Conservation (phyloP, 2,797 vertebrate species). For the Potorous gilbertii region DNA sequence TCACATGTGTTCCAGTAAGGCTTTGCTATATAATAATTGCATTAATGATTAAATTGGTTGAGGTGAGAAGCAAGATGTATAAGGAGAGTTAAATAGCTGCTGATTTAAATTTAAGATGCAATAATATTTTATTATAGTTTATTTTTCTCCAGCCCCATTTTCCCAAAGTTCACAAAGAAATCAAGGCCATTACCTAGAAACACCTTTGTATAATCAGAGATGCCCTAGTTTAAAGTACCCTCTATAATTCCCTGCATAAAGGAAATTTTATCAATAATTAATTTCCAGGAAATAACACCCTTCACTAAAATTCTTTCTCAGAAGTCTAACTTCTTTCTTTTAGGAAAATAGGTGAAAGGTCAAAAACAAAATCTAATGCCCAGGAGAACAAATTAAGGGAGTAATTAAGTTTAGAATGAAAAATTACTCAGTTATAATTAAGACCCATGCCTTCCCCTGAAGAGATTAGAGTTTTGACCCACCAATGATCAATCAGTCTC, state of each 20-base stretch:
- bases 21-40: not conserved
- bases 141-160: not conserved
- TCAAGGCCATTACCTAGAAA: not conserved
- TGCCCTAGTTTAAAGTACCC: not conserved
- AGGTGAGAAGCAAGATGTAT: not conserved
- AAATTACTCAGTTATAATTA: not conserved
- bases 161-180: not conserved
- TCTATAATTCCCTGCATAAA: not conserved
- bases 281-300: not conserved
- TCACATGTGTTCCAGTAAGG: not conserved
- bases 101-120: not conserved
- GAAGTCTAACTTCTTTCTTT: not conserved
- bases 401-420: not conserved
- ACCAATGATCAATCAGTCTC: not conserved
- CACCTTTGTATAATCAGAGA: not conserved
- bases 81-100: not conserved
- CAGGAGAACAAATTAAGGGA: not conserved
- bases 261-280: not conserved
- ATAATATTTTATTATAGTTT: not conserved
- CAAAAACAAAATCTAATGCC: not conserved
- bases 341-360: not conserved
- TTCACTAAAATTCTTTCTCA: not conserved
- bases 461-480: not conserved
- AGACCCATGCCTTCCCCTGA: not conserved
- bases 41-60: not conserved